Evolutionary conservation across 2,888 invertebrate genomes (phyloP), one percentile per base, ranked within the genome.

Genomic region (Tortricodes alternella): DNA sequence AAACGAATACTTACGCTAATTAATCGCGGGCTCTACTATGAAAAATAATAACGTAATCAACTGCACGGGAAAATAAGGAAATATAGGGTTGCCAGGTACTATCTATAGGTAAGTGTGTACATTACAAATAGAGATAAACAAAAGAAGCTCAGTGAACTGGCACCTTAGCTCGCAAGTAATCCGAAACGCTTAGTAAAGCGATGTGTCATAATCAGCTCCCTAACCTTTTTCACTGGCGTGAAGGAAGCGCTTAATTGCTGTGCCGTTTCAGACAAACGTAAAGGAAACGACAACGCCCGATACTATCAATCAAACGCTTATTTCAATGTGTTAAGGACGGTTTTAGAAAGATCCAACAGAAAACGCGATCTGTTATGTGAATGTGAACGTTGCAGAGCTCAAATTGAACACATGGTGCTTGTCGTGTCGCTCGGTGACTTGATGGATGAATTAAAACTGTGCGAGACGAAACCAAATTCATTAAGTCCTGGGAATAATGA

Each of bases 351-450:
- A 32, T 60, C 27, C 48, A 23, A 18, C 9, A 9, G 52, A 35
- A 61, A 53, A 48, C 49, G 27, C 9, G 13, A 5, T 35, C 32
- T 48, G 48, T 50, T 34, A 44, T 50, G 32, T 35, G 60, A 60
- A 56, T 46, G 53, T 61, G 68, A 69, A 62, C 65, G 65, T 62
- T 67, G 69, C 67, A 61, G 65, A 71, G 70, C 72, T 74, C 67
- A 77, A 76, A 79, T 78, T 76, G 71, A 77, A 78, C 80, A 78
- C 69, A 77, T 78, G 78, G 71, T 72, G 71, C 67, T 66, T 64
- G 71, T 66, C 69, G 53, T 55, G 55, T 60, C 65, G 60, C 66
- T 63, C 58, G 58, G 63, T 67, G 68, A 66, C 68, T 68, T 74
- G 73, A 72, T 71, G 67, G 71, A 76, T 75, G 71, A 77, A 74